phyloP scores from a whole-genome alignment of 2,888 invertebrate species.

The Apamea crenata region DNA sequence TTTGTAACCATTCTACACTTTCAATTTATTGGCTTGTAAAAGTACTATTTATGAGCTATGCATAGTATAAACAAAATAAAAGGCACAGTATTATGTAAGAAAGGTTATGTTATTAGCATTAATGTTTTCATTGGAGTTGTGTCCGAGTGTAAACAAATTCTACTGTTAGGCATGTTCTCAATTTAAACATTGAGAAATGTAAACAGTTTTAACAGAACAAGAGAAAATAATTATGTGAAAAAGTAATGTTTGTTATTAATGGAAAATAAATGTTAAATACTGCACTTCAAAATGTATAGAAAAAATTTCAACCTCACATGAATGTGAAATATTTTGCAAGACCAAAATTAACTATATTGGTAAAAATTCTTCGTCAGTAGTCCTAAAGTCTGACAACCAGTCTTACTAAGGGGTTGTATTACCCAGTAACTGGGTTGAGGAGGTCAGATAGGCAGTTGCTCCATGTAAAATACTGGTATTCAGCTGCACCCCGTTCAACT shows the following conservation, averaged over 20 bases:
- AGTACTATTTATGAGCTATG: not conserved
- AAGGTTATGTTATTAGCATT: conserved; percentile 27
- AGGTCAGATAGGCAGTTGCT: too few relatives aligned
- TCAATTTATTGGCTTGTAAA: not conserved
- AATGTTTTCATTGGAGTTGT: conserved; percentile 41
- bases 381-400: too few relatives aligned
- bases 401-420: too few relatives aligned
- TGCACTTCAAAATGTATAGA: not conserved
- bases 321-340: not conserved
- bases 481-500: too few relatives aligned
- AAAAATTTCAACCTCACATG: not conserved
- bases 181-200: conserved; percentile 11
- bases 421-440: too few relatives aligned
- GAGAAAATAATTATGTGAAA: not conserved
- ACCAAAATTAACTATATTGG: not conserved
- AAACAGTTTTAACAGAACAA: not conserved
- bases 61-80: conserved; percentile 10
- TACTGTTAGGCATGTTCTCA: conserved; percentile 22
- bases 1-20: not conserved
- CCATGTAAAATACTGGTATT: too few relatives aligned
- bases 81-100: conserved; percentile 39
- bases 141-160: conserved; percentile 37
- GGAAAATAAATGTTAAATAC: not conserved
- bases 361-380: not conserved
- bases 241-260: not conserved